Percentiles rank a stretch among this genome's conserved stretches.
Evolutionary conservation across 2,113 vertebrate species (phyloP).

Genomic region (Ciconia stormi): DNA sequence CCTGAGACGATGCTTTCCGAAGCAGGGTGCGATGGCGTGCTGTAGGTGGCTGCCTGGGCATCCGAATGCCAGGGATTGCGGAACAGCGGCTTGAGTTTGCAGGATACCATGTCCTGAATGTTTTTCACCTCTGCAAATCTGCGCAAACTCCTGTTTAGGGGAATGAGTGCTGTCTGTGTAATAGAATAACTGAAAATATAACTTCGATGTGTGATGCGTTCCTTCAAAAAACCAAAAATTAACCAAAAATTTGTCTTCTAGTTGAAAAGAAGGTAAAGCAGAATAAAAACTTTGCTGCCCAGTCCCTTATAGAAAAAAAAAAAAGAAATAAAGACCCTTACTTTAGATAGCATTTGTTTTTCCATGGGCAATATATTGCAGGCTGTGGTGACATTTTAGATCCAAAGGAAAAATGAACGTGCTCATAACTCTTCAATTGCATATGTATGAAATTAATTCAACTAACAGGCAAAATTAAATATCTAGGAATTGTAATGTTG

Average conservation of each 20-base stretch:
- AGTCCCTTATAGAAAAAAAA: background rate
- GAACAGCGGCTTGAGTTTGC: background rate
- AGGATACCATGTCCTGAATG: background rate
- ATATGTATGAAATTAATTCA: background rate
- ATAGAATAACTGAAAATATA: background rate
- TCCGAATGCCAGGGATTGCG: accelerated
- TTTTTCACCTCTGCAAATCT: background rate
- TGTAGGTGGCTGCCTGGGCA: background rate
- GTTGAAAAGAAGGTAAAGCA: background rate
- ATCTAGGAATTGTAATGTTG: background rate
- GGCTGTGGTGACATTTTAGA: background rate
- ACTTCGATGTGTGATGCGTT: accelerated
- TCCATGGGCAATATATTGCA: background rate
- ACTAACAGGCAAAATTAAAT: background rate
- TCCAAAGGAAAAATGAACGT: background rate
- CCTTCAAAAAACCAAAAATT: background rate
- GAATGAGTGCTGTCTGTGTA: background rate
- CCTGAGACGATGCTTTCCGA: accelerated
- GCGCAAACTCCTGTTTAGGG: background rate
- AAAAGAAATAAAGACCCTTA: background rate
- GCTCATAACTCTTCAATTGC: background rate
- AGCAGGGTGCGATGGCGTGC: background rate
- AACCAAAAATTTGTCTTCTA: background rate
- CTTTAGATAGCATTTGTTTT: background rate
- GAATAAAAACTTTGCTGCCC: background rate